Percentiles rank a stretch among this genome's conserved stretches.
phyloP scores from a whole-genome alignment of 1,140 invertebrate genomes.

The Drosophila baimaii region DNA sequence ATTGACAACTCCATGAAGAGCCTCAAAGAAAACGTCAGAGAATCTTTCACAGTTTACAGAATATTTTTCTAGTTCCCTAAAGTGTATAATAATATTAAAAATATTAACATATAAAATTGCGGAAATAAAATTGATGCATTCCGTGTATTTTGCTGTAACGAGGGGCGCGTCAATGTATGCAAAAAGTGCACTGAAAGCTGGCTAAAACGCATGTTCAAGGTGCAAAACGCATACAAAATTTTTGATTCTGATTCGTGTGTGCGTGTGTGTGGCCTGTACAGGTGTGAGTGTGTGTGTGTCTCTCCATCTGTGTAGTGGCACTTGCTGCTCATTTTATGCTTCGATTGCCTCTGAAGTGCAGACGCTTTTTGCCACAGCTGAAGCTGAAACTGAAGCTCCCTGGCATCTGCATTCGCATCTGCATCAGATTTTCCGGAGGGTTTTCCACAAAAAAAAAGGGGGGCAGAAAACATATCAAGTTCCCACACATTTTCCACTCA shows the following conservation, averaged over 20 bases:
- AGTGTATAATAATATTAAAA: no score
- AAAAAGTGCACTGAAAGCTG: conserved; percentile 13
- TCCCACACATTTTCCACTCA: background rate
- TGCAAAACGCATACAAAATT: conserved; percentile 58
- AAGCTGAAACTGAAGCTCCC: conserved; percentile 31
- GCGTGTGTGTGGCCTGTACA: background rate
- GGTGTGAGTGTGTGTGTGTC: conserved; percentile 30
- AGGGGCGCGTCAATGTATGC: conserved; percentile 15
- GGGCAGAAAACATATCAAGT: conserved; percentile 4
- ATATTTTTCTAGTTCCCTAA: no score
- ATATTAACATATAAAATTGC: background rate
- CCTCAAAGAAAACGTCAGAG: no score
- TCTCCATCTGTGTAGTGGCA: conserved; percentile 70
- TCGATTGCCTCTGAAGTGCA: conserved; percentile 73
- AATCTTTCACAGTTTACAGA: no score
- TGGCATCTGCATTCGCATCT: conserved; percentile 13
- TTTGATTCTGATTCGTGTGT: conserved; percentile 62
- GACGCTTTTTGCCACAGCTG: conserved; percentile 66
- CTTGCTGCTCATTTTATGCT: conserved; percentile 82
- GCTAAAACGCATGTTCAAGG: conserved; percentile 40
- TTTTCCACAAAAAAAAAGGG: background rate
- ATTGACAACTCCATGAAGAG: no score
- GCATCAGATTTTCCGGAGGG: conserved; percentile 11
- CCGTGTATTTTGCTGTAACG: conserved; percentile 37
- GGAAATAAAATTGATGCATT: conserved; percentile 3